These are phyloP conservation scores for Condylura cristata DNA, from an alignment of 2,113 vertebrate genomes.

Conservation along the genomic window DNA sequence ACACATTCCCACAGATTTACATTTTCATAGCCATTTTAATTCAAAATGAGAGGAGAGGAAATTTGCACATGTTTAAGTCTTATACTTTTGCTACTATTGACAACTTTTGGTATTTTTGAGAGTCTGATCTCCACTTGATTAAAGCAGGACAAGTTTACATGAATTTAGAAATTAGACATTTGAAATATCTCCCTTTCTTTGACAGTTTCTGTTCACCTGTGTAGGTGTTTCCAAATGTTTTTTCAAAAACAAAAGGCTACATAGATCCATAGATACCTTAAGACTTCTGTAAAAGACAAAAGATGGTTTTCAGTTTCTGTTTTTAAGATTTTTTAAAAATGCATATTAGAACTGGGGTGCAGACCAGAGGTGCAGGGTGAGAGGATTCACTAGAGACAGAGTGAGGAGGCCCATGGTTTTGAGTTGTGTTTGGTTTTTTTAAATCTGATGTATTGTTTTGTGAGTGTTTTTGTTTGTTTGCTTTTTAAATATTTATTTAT, in stretches of 20 bases:
- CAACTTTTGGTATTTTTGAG: neutral
- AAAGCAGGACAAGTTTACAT: neutral
- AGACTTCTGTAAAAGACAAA: neutral
- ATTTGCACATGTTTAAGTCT: neutral
- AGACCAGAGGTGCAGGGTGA: too few relatives aligned
- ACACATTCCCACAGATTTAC: neutral
- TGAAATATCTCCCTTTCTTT: neutral
- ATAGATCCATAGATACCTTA: neutral
- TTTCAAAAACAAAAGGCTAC: neutral
- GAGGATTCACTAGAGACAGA: too few relatives aligned
- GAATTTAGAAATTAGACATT: neutral
- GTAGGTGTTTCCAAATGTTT: neutral
- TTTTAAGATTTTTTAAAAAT: too few relatives aligned
- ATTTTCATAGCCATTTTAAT: slow-evolving; percentile 25
- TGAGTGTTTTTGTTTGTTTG: too few relatives aligned
- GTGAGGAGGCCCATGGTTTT: too few relatives aligned
- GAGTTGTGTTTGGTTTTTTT: too few relatives aligned
- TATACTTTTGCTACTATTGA: neutral
- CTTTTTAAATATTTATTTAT: too few relatives aligned
- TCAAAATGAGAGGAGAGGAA: slow-evolving; percentile 10
- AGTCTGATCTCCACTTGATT: neutral
- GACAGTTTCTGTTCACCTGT: neutral
- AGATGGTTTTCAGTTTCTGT: slow-evolving; percentile 2
- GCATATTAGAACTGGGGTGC: too few relatives aligned
- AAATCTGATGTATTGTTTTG: too few relatives aligned